phyloP scores from a whole-genome alignment of 2,888 invertebrate genomes.

The Tetragnatha montana region DNA sequence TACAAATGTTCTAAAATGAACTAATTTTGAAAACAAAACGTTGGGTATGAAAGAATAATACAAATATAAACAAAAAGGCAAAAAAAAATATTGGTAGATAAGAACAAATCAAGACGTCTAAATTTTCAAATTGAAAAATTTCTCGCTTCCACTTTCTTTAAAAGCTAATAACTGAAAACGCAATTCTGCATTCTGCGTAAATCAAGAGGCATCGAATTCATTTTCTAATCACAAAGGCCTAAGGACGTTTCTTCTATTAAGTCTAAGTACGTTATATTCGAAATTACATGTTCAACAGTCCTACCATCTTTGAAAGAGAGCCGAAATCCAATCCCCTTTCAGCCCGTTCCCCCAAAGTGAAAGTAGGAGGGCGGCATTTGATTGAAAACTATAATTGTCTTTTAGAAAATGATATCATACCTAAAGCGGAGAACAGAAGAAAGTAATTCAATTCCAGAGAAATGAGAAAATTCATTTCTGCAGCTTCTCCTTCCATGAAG shows the following conservation, averaged over 20 bases:
- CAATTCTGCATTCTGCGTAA: background rate
- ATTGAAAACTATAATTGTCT: conserved; percentile 55
- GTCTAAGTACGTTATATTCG: conserved; percentile 12
- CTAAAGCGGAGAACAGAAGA: conserved; percentile 26
- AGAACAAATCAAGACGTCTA: too few relatives aligned
- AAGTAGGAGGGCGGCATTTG: conserved; percentile 1
- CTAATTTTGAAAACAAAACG: too few relatives aligned
- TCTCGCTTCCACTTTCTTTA: too few relatives aligned
- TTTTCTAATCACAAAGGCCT: background rate
- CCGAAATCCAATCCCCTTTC: conserved; percentile 12
- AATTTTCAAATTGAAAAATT: too few relatives aligned
- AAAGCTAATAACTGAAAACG: too few relatives aligned
- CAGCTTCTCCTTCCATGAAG: background rate
- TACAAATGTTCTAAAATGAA: too few relatives aligned
- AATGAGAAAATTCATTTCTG: conserved; percentile 33
- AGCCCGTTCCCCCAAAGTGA: background rate
- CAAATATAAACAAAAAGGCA: too few relatives aligned
- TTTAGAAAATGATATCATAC: conserved; percentile 39
- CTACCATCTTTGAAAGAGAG: background rate
- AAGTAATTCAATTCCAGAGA: conserved; percentile 43
- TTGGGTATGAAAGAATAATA: too few relatives aligned
- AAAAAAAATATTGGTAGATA: too few relatives aligned
- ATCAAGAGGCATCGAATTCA: background rate
- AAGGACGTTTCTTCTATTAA: background rate
- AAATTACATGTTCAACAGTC: conserved; percentile 30